These are phyloP conservation scores for Zapus hudsonius DNA, from an alignment of 2,113 vertebrate genomes.

Conservation along the genomic window DNA sequence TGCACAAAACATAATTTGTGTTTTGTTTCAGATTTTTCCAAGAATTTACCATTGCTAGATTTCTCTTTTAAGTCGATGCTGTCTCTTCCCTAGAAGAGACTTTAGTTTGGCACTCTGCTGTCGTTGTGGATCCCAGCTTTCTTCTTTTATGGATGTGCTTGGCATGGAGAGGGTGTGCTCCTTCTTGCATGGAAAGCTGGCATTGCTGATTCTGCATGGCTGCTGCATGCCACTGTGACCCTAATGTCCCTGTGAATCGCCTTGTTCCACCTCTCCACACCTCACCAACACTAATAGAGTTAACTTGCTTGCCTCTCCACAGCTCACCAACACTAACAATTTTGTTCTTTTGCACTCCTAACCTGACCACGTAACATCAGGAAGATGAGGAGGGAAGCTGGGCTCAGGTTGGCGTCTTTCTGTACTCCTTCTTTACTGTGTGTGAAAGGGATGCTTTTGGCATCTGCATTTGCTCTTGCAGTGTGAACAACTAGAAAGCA, in stretches of 20 bases:
- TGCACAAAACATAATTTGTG: neutral
- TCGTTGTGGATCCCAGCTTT: neutral
- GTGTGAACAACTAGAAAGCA: neutral
- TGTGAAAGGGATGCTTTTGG: constrained; percentile 42
- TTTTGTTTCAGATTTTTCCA: neutral
- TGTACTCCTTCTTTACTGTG: constrained; percentile 77
- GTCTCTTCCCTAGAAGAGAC: neutral
- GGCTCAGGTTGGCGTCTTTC: constrained; percentile 97
- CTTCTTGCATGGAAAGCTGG: constrained; percentile 18
- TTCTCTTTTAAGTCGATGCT: neutral
- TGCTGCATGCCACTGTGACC: constrained; percentile 76
- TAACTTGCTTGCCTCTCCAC: constrained; percentile 40
- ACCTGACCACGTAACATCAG: constrained; percentile 96
- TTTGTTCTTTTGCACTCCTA: constrained; percentile 93
- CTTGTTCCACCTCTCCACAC: constrained; percentile 6
- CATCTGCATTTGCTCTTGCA: neutral
- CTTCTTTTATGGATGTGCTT: neutral
- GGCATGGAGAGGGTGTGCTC: neutral
- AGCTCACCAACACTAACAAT: constrained; percentile 82
- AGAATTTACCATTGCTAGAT: neutral
- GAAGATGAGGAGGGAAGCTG: constrained; percentile 99
- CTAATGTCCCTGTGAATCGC: neutral
- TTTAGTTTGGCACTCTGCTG: rapidly evolving
- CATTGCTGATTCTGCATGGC: constrained; percentile 13
- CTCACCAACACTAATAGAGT: constrained; percentile 23